Evolutionary conservation across 2,797 vertebrate species (phyloP), one percentile per base, ranked within the genome.

Genomic region (Enteromius afrohamiltoni): DNA sequence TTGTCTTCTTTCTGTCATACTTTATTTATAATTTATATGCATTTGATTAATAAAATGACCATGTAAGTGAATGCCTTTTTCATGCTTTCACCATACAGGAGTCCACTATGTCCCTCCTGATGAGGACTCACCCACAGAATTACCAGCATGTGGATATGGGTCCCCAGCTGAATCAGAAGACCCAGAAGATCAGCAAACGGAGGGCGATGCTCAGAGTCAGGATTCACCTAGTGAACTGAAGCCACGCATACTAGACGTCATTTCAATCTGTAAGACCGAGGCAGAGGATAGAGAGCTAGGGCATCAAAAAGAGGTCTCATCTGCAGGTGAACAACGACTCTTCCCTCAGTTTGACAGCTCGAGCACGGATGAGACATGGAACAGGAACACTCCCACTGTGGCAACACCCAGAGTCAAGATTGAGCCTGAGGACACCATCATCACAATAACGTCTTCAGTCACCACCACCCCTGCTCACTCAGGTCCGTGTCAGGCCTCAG

Each of bases 381-480:
- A 45, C 80, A 0, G 79, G 1, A n/a, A 26, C 17, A 40, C 71
- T 0, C 62, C 84, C 0, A 40, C 85, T 26, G 85, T 87, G 0
- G 29, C 67, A 1, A 76, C 86, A 17, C 80, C 78, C 13, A 85
- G 17, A 4, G 83, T 95, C 49, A 95, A 95, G 85, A 71, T 79
- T 0, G 94, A 95, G 84, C 91, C 91, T 0, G 87, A 89, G 26
- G 93, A 94, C 16, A 88, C 71, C 9, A 89, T 71, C 26, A 88
- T 93, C 78, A 85, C 84, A 6, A 71, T 83, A 31, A 86, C 62
- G 8, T 77, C 84, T 40, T 86, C 80, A 2, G 79, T 88, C 5
- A 60, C 83, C 1, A 88, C 91, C 16, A 23, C 81, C 23, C 75
- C 9, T 53, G 19, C 81, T 0, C 88, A 90, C 71, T 40, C 80